Conservation (phyloP, 2,113 vertebrate genomes). For the Lagopus muta region DNA sequence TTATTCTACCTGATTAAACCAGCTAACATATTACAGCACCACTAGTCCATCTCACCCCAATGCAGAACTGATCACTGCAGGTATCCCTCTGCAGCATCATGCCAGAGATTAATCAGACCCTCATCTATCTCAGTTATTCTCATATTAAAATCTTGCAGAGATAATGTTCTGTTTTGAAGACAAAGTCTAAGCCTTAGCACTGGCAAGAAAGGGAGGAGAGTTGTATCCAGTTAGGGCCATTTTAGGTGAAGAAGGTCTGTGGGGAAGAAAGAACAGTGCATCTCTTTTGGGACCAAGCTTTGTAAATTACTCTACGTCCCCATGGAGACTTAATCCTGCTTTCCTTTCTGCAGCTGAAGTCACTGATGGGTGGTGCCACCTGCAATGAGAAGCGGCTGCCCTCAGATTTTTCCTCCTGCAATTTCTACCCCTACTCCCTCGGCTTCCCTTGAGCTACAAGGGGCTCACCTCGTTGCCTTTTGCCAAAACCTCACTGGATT, state of each 20-base stretch:
- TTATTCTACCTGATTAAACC: background rate
- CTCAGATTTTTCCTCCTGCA: background rate
- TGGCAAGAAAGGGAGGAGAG: background rate
- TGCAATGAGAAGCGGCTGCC: background rate
- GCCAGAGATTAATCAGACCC: background rate
- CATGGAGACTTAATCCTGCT: background rate
- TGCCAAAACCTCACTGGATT: background rate
- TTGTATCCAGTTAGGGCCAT: background rate
- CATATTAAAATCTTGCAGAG: background rate
- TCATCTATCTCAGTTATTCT: background rate
- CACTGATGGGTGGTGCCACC: background rate
- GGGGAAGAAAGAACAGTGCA: background rate
- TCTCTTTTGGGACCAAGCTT: background rate
- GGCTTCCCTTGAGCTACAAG: background rate
- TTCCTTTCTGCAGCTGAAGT: background rate
- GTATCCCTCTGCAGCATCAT: background rate
- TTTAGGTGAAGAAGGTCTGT: background rate
- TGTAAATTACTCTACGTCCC: background rate
- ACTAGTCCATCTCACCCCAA: background rate
- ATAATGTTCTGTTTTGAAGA: background rate
- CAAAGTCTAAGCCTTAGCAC: rapidly evolving
- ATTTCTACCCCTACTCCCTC: background rate
- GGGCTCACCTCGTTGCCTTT: background rate
- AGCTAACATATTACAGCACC: background rate
- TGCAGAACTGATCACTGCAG: background rate